Base-by-base conservation (phyloP, 1,140 invertebrate genomes). In the Drosophila miranda region DNA sequence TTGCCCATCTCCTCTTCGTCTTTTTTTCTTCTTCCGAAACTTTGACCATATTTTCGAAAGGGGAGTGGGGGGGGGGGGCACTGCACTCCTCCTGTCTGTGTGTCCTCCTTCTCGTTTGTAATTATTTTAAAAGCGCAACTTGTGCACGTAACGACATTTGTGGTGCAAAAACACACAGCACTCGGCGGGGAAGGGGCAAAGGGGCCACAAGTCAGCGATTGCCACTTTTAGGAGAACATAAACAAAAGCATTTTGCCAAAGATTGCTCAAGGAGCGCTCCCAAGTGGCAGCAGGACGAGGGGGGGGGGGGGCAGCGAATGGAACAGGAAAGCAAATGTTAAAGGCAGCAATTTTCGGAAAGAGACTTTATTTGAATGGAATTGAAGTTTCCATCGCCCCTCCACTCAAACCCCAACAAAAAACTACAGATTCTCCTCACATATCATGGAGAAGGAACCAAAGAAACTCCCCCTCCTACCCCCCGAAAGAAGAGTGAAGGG, bases 91-190 rank as follows among this genome's bases (percentile, higher is more conserved):
- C 16, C 16, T 16, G 16, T 16, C 46, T 11, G 23, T 30, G 28
- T 19, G 28, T 30, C 7, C 71, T 46, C 57, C 34, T 74, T 42
- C 73, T 46, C 55, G 53, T 80, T 81, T 81, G 81, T 87, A 84
- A 84, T 84, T 84, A 84, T 84, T 87, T 87, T 84, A 87, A 84
- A 87, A 84, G 81, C 82, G 77, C 82, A 86, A 84, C 81, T 84
- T 84, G 81, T 84, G 81, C 81, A 84, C 81, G 81, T 84, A 84
- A 84, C 81, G 73, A 86, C 80, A 86, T 80, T 84, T 84, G 80
- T 74, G 56, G 80, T 19, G 19, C 79, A 78, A 38, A 38, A 38
- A 13, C 34, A 68, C 46, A 61, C 11, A 53, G 45, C 30, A 50
- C 61, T 60, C 42, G 51, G 30, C 28, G 11, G 6, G 19, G 11